These are phyloP conservation scores for Eupithecia centaureata DNA, from an alignment of 2,888 invertebrate species.

Conservation along the genomic window DNA sequence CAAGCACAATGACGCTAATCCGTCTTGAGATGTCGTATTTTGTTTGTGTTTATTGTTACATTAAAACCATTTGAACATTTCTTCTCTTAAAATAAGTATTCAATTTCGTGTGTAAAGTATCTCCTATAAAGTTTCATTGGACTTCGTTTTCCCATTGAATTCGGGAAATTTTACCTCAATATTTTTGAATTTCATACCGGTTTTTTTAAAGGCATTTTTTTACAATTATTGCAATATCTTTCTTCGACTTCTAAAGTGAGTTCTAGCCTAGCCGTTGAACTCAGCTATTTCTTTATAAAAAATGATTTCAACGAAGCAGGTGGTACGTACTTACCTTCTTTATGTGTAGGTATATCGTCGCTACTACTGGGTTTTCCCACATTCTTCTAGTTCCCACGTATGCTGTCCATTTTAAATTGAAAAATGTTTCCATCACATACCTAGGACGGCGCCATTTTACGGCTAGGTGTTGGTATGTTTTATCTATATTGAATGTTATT, in stretches of 20 bases:
- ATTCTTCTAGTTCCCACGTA: background rate
- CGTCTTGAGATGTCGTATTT: background rate
- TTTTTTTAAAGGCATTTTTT: no score
- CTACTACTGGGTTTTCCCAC: background rate
- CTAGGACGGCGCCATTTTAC: background rate
- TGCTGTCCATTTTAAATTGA: slow-evolving; percentile 6
- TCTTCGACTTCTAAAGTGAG: no score
- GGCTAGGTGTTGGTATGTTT: background rate
- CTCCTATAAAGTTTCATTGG: background rate
- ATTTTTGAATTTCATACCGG: no score
- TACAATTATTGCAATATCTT: no score
- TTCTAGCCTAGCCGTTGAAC: no score
- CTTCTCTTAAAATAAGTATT: background rate
- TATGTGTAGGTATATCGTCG: no score
- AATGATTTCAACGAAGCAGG: background rate
- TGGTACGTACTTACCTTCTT: no score
- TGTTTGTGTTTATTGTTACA: background rate
- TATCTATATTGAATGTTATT: background rate
- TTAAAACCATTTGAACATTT: background rate
- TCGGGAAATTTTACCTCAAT: no score
- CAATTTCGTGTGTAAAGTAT: background rate
- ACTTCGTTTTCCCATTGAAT: background rate
- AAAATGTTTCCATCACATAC: background rate
- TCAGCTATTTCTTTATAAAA: no score
- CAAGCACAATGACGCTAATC: background rate